Conservation (phyloP, 1,140 invertebrate genomes). For the Zaprionus gabonicus region DNA sequence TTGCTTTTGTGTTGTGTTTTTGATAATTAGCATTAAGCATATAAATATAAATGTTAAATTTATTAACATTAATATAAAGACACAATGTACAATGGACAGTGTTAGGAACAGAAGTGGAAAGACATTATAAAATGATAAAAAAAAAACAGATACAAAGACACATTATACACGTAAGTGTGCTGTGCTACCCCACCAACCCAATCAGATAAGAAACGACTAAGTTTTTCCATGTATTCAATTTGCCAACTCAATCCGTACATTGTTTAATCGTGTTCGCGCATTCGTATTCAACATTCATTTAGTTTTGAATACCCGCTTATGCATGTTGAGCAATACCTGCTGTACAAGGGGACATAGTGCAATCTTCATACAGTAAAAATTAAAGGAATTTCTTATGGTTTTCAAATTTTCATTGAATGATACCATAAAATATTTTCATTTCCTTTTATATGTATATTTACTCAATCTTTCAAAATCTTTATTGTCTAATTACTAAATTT, state of each 20-base stretch:
- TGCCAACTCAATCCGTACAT: constrained; percentile 7
- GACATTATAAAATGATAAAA: neutral
- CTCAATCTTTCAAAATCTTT: constrained; percentile 2
- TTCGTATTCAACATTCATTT: constrained; percentile 1
- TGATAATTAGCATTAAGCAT: constrained; percentile 51
- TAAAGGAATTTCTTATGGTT: neutral
- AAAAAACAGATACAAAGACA: constrained; percentile 10
- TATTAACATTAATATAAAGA: constrained; percentile 38
- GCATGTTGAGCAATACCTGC: constrained; percentile 15
- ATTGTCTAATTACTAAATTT: constrained; percentile 12
- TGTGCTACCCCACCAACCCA: too few species aligned
- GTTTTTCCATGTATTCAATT: constrained; percentile 35
- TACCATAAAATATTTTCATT: too few species aligned
- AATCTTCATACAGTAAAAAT: neutral
- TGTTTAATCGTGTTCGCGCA: constrained; percentile 6
- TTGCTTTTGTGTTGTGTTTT: constrained; percentile 21
- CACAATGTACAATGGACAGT: constrained; percentile 35
- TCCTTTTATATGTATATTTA: too few species aligned
- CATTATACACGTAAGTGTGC: neutral
- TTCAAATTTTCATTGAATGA: too few species aligned
- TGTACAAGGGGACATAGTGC: neutral
- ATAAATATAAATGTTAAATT: constrained; percentile 50
- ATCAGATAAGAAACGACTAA: constrained; percentile 31
- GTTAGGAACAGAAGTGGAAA: neutral
- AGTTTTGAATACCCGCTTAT: constrained; percentile 4